Evolutionary conservation across 2,113 vertebrate species (phyloP), one percentile per base, ranked within the genome.

Genomic region (Prietella phreatophila): DNA sequence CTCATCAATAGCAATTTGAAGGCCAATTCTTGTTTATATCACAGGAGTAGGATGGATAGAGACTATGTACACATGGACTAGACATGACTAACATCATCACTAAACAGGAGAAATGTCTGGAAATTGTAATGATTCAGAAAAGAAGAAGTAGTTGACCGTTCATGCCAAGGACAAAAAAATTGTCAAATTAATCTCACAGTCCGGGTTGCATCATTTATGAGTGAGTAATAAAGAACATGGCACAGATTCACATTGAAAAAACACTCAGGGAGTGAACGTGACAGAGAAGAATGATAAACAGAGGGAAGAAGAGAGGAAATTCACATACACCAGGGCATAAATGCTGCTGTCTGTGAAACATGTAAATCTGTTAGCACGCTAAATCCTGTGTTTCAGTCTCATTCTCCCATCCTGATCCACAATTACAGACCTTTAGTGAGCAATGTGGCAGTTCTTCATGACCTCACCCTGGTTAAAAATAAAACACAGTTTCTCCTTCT

Each of bases 11-110:
- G 47, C 63, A 87, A 85, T 88, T 88, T 86, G n/a, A 0, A 33
- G 9, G 11, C 25, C 55, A 87, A 33, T 88, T 69, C 78, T 81
- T 53, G 7, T 86, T 81, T 81, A 61, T n/a, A 71, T 5, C 36
- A n/a, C 1, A 27, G 36, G 2, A 22, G 33, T 55, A 17, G 63
- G 56, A 39, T 36, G n/a, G 63, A 7, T 50, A 27, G 73, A 47
- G 50, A 50, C 55, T n/a, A 22, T 71, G n/a, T 53, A 33, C 19
- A 82, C 80, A 27, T 39, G 30, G 36, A 39, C 30, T 36, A 36
- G 17, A 36, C 19, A 60, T 27, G 56, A 61, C 19, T 60, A 25
- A 27, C 5, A 1, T 5, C 20, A 36, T 39, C 56, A 27, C 25
- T 14, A 61, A 36, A 61, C 56, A 61, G 13, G 11, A 82, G 80